Evolutionary conservation across 2,888 invertebrate genomes (phyloP).

Genomic region (Folsomia manolachei): DNA sequence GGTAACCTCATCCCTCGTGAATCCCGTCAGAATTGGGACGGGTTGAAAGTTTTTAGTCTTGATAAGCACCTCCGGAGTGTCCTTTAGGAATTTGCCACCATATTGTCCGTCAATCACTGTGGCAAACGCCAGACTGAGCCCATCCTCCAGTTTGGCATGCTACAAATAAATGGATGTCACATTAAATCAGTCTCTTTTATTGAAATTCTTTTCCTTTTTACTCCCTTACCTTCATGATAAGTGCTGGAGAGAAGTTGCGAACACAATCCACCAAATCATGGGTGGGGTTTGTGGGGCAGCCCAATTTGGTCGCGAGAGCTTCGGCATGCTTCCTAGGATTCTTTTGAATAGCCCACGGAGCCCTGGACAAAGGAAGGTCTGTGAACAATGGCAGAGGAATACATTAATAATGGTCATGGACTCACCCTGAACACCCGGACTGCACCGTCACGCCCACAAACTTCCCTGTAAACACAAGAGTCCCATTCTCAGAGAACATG

Average conservation of each 20-base stretch:
- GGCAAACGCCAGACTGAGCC: slow-evolving; percentile 53
- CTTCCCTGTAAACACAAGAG: slow-evolving; percentile 50
- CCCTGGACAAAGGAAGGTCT: slow-evolving; percentile 23
- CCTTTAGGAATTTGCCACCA: slow-evolving; percentile 52
- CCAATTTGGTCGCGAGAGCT: slow-evolving; percentile 51
- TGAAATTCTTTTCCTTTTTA: background rate
- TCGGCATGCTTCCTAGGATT: slow-evolving; percentile 52
- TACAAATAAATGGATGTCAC: slow-evolving; percentile 26
- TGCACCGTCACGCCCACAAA: slow-evolving; percentile 53
- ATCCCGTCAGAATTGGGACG: slow-evolving; percentile 53
- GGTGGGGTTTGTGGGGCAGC: slow-evolving; percentile 51
- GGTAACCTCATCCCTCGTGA: slow-evolving; percentile 54
- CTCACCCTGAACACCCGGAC: slow-evolving; percentile 52
- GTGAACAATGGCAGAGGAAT: slow-evolving; percentile 25
- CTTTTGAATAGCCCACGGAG: slow-evolving; percentile 54
- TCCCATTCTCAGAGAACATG: background rate
- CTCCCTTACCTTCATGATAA: slow-evolving; percentile 51
- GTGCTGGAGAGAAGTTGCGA: slow-evolving; percentile 50
- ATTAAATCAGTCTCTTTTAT: slow-evolving; percentile 9
- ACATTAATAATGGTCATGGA: too few species aligned
- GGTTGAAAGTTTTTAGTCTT: slow-evolving; percentile 51
- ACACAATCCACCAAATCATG: slow-evolving; percentile 52
- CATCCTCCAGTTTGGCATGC: slow-evolving; percentile 52
- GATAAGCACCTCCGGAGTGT: slow-evolving; percentile 53
- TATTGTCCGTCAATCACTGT: slow-evolving; percentile 54